phyloP scores from a whole-genome alignment of 2,113 vertebrate species.

The Antennarius striatus region DNA sequence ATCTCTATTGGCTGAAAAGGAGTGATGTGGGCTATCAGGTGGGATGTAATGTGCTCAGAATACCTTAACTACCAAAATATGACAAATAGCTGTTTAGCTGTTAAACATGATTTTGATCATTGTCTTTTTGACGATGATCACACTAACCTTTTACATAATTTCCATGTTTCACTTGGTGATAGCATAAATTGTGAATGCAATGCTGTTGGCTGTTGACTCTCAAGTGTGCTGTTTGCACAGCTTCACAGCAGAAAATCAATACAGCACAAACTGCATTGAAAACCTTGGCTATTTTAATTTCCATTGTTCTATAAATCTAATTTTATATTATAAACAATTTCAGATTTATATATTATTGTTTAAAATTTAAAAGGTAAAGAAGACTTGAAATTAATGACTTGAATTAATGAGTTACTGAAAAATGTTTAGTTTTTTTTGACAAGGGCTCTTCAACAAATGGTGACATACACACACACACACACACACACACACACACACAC shows the following conservation, averaged over 20 bases:
- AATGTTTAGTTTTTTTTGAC: no score
- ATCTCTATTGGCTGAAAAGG: background rate
- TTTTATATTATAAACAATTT: no score
- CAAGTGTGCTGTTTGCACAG: background rate
- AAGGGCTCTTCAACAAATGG: no score
- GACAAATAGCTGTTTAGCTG: background rate
- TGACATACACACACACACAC: no score
- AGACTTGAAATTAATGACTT: no score
- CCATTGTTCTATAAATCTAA: no score
- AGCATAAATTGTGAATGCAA: background rate
- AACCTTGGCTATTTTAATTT: background rate
- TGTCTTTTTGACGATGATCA: slow-evolving; percentile 15
- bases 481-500: no score
- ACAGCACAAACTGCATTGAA: background rate
- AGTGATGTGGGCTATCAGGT: background rate
- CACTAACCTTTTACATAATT: background rate
- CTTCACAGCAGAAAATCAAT: slow-evolving; percentile 6
- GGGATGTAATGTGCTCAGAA: background rate
- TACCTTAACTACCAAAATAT: background rate
- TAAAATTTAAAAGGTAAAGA: no score
- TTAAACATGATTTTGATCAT: background rate
- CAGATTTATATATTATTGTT: no score
- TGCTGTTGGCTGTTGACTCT: slow-evolving; percentile 6
- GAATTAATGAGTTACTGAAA: no score
- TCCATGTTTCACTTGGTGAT: slow-evolving; percentile 7